Base-by-base conservation (phyloP, 1,140 invertebrate genomes). In the Drosophila dunni region DNA sequence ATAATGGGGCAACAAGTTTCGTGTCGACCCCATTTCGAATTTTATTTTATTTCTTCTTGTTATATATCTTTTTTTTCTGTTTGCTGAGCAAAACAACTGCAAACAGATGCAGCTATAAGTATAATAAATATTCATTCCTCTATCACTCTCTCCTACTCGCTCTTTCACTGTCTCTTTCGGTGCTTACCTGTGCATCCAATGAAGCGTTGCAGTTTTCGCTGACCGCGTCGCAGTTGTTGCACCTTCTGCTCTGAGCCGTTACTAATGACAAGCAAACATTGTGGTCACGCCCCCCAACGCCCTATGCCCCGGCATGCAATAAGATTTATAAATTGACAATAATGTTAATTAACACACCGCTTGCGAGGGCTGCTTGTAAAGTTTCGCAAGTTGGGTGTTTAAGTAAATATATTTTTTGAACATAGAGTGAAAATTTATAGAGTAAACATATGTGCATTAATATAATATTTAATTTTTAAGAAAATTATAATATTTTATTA, bases 191-290 rank as follows among this genome's bases (percentile, higher is more conserved):
- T 63, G 65, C 62, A 13, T 54, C 17, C 73, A 77, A 61, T 79
- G 17, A 65, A 71, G 78, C 75, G 46, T 78, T 71, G 70, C 65
- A 75, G 42, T 74, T 74, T 53, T 53, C 50, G 33, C 50, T 70
- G 72, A 50, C 60, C 53, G 72, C 50, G 63, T 75, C 58, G 67
- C 45, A 50, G 54, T 54, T 42, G 70, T 75, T 62, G 64, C 77
- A 76, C 58, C 72, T 63, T 69, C 53, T 51, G 57, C 80, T 64
- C 66, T 78, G 40, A 74, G 71, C 70, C 67, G 53, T 73, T 48
- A 85, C 75, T 86, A 79, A 85, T 86, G 71, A 86, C 38, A 51
- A 64, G 24, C 56, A 79, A 85, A 81, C 56, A 78, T 36, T 48
- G 45, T 29, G 65, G 66, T 44, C 72, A 73, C 76, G 61, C 63